A percentile compares a stretch with the other conserved stretches of the same genome.
phyloP scores from a whole-genome alignment of 2,113 vertebrate species.

The Agelaius tricolor region DNA sequence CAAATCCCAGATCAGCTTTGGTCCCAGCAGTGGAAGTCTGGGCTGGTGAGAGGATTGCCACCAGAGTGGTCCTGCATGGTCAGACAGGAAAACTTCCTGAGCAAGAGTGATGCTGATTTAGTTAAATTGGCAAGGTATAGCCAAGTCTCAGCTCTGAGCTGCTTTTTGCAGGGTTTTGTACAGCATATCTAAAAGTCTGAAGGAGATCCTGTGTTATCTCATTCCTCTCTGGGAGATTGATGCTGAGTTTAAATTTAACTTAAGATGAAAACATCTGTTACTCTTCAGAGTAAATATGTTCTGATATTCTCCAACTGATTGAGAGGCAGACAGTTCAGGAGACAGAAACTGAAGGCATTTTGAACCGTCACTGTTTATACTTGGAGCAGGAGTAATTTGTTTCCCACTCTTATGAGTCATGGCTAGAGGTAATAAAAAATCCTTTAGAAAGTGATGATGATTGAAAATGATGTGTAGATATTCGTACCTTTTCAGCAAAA shows the following conservation, averaged over 20 bases:
- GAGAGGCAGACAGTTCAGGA: slow-evolving; percentile 18
- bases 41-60: neutral
- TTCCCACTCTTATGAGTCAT: slow-evolving; percentile 39
- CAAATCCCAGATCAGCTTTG: neutral
- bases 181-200: neutral
- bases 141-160: neutral
- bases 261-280: slow-evolving; percentile 24
- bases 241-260: slow-evolving; percentile 34
- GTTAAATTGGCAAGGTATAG: neutral
- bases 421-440: slow-evolving; percentile 16
- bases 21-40: neutral
- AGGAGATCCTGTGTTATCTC: neutral
- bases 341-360: slow-evolving; percentile 7
- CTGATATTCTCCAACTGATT: slow-evolving; percentile 2
- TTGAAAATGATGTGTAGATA: neutral
- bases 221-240: neutral
- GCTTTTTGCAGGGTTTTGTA: neutral
- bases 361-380: neutral
- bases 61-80: neutral
- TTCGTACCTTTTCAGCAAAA: neutral
- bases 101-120: neutral
- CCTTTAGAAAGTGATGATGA: neutral
- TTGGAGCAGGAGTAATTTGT: neutral
- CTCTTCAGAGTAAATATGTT: slow-evolving; percentile 21
- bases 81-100: neutral